phyloP scores from a whole-genome alignment of 2,888 invertebrate species.

The Ormyrus thymus region DNA sequence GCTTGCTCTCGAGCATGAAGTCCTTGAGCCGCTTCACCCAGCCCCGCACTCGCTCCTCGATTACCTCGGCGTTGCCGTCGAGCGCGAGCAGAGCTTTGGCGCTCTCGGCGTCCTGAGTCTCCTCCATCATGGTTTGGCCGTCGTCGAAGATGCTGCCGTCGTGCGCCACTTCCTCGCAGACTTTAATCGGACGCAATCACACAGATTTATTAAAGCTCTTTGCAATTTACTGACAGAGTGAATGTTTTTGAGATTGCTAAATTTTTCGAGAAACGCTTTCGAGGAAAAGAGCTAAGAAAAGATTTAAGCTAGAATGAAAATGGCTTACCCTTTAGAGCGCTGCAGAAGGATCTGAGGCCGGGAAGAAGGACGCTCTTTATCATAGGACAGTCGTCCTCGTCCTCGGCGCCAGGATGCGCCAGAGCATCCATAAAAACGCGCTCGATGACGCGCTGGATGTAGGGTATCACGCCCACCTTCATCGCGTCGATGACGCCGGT shows the following conservation, averaged over 20 bases:
- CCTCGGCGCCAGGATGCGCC: constrained; percentile 86
- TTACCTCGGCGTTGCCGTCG: constrained; percentile 78
- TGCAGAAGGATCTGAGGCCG: constrained; percentile 89
- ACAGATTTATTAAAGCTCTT: too few relatives aligned
- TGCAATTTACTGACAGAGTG: too few relatives aligned
- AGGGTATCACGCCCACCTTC: constrained; percentile 88
- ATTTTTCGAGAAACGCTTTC: too few relatives aligned
- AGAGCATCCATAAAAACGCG: constrained; percentile 93
- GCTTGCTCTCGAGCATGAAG: constrained; percentile 90
- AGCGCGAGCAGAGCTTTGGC: constrained; percentile 80
- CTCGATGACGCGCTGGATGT: constrained; percentile 91
- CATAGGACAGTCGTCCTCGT: constrained; percentile 89
- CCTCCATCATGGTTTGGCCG: constrained; percentile 80
- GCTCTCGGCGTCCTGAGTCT: constrained; percentile 80
- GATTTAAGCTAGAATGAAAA: background rate
- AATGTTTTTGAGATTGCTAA: too few relatives aligned
- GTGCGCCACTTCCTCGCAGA: constrained; percentile 90
- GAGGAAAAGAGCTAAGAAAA: too few relatives aligned
- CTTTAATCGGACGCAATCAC: constrained; percentile 70
- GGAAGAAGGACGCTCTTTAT: constrained; percentile 90
- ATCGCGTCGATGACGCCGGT: constrained; percentile 89
- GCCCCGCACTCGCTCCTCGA: constrained; percentile 85
- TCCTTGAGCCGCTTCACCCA: constrained; percentile 90
- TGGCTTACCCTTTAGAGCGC: constrained; percentile 85
- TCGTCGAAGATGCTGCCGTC: constrained; percentile 88